These are phyloP conservation scores for Tetragonula carbonaria DNA, from an alignment of 2,888 invertebrate genomes.

Conservation along the genomic window DNA sequence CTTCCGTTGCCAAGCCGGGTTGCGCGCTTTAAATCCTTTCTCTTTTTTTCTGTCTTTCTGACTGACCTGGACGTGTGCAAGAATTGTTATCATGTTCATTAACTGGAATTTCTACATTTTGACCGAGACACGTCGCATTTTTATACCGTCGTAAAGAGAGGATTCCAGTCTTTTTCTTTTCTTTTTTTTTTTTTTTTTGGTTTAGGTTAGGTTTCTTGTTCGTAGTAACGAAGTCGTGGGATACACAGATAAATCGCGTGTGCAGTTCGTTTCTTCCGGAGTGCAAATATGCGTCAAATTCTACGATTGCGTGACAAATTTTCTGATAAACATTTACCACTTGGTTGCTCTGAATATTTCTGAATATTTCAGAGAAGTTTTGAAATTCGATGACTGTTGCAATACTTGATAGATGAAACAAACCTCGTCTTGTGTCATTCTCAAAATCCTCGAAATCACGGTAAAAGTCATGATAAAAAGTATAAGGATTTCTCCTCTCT, in stretches of 20 bases:
- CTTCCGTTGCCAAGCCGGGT: neutral
- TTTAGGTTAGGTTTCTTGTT: neutral
- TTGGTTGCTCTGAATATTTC: no score
- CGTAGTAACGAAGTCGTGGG: neutral
- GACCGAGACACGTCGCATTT: constrained; percentile 3
- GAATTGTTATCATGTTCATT: constrained; percentile 45
- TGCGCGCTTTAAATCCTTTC: neutral
- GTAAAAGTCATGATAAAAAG: no score
- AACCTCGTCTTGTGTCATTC: no score
- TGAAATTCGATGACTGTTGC: no score
- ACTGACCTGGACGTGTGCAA: constrained; percentile 5
- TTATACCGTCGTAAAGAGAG: neutral
- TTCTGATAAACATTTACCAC: neutral
- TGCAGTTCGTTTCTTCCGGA: neutral
- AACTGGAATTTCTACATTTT: constrained; percentile 29
- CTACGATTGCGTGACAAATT: neutral
- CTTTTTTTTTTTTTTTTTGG: neutral
- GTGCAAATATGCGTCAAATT: neutral
- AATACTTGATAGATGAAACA: no score
- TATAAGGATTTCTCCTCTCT: no score
- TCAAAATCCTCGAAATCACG: no score
- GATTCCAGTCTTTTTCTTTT: neutral
- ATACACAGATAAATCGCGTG: constrained; percentile 7
- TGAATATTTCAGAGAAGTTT: no score
- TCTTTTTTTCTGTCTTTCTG: neutral